Evolutionary conservation across 2,888 invertebrate genomes (phyloP), one percentile per base, ranked within the genome.

Genomic region (Diaphora mendica): DNA sequence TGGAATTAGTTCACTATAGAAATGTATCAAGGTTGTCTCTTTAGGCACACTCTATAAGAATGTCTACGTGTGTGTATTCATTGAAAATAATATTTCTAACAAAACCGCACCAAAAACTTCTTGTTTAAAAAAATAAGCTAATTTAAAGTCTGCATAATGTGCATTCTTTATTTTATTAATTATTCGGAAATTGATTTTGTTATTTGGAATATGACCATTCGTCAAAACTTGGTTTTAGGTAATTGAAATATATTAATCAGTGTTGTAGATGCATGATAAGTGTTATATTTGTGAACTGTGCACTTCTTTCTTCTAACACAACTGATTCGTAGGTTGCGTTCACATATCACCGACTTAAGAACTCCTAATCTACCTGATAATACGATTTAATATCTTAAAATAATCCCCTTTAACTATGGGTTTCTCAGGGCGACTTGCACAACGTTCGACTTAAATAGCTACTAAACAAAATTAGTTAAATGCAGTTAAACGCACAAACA

Each of bases 251-350:
- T 85, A 85, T 91, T 92, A 90, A 88, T 94, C 88, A 89, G 83
- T 94, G 93, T 94, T 86, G 92, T 94, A 93, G 92, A 83, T 88
- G 90, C 86, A 90, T 91, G 86, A 86, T 92, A 90, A 88, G 83
- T 89, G 80, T 85, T 73, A 77, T 85, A 83, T 51, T 81, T 89
- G 87, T 90, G 85, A 83, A 88, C 84, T 90, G 84, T 84, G 90
- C 91, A 91, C 90, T 90, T 82, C 81, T 85, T 89, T 87, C 84
- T 82, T 75, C 80, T 72, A 68, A 51, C 48, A 78, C 70, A 66
- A 64, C 64, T 62, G 64, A 77, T 66, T 78, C 66, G 67, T 72
- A 75, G 77, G 71, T 77, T 75, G 71, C 76, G 77, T 85, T 85
- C 78, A 83, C 79, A 79, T 83, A 81, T 78, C 82, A 79, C 75